Evolutionary conservation across 2,113 vertebrate genomes (phyloP).

Genomic region (Gavia stellata): DNA sequence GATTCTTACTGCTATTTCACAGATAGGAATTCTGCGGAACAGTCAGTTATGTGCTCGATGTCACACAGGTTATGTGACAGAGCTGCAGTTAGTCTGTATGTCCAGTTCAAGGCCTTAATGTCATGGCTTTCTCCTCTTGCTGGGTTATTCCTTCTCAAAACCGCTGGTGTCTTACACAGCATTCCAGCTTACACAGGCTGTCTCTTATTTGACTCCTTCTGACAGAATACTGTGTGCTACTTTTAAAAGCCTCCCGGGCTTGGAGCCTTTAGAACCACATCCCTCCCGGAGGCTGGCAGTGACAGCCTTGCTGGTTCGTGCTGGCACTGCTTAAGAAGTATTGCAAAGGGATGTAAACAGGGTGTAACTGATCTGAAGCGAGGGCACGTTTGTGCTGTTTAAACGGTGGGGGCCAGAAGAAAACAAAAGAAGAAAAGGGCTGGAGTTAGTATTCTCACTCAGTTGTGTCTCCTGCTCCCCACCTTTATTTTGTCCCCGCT

Average conservation of each 20-base stretch:
- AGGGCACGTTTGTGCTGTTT: background rate
- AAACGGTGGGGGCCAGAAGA: background rate
- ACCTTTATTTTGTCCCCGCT: background rate
- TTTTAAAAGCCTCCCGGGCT: background rate
- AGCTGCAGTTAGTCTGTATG: background rate
- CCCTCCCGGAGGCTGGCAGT: background rate
- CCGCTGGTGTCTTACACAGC: background rate
- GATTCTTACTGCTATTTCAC: background rate
- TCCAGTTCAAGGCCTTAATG: background rate
- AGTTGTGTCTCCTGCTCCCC: background rate
- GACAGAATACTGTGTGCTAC: conserved; percentile 1
- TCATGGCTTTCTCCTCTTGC: background rate
- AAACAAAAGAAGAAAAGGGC: background rate
- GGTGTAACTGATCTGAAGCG: background rate
- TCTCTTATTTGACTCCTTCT: background rate
- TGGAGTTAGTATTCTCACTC: background rate
- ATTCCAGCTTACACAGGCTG: background rate
- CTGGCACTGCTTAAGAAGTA: background rate
- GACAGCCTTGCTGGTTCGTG: background rate
- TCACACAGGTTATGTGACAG: background rate
- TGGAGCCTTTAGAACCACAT: background rate
- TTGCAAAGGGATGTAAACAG: background rate
- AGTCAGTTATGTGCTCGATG: background rate
- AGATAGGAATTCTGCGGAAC: background rate
- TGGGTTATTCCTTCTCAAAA: background rate